A percentile compares a stretch with the other conserved stretches of the same genome.
These are phyloP conservation scores for Platorchestia sp. DNA, from an alignment of 1,140 invertebrate species.

Conservation along the genomic window DNA sequence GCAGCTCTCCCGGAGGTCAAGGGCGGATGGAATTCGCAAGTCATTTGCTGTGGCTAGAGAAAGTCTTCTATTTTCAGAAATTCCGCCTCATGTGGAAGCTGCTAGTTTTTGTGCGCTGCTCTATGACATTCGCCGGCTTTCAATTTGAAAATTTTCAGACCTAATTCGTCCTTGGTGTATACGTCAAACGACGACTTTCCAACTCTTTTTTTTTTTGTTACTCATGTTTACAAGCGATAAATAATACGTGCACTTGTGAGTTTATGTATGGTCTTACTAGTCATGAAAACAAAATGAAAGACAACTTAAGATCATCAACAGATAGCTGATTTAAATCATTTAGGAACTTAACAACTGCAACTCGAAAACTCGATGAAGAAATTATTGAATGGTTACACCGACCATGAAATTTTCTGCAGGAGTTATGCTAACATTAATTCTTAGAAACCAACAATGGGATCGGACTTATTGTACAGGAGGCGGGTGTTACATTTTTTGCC, in stretches of 20 bases:
- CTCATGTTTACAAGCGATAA: not conserved
- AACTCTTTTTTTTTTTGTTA: not conserved
- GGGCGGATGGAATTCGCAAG: constrained; percentile 18
- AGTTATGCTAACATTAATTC: not conserved
- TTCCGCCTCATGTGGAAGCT: not conserved
- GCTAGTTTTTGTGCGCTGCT: not conserved
- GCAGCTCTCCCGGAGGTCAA: not conserved
- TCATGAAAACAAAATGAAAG: not conserved
- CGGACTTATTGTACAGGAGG: not conserved
- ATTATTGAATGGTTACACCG: not conserved
- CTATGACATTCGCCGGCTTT: not conserved
- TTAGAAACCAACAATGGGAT: not conserved
- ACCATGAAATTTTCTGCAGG: not conserved
- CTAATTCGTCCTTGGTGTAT: not conserved
- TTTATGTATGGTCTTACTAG: not conserved
- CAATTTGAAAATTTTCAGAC: not conserved
- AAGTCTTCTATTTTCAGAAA: not conserved
- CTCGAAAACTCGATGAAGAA: too few relatives aligned
- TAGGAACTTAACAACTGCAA: too few relatives aligned
- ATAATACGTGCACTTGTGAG: not conserved
- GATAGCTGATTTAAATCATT: not conserved
- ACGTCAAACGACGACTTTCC: not conserved
- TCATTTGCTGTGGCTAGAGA: not conserved
- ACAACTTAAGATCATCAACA: not conserved
- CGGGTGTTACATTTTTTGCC: not conserved